These are phyloP conservation scores for Elaphurus davidianus DNA, from an alignment of 2,113 vertebrate species.

Conservation along the genomic window DNA sequence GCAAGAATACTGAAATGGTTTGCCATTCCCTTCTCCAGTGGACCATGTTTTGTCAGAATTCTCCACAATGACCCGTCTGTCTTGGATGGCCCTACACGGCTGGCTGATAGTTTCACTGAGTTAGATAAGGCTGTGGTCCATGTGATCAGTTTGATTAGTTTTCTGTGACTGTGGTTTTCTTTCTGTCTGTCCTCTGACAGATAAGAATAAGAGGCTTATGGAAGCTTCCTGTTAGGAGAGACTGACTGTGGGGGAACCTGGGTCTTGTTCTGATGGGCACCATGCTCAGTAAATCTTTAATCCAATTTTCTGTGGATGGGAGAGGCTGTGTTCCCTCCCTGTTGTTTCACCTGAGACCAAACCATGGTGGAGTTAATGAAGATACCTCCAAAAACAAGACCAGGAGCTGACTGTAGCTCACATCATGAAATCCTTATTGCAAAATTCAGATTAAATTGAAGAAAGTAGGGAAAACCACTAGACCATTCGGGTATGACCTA, in stretches of 20 bases:
- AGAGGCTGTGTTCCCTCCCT: neutral
- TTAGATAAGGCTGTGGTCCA: neutral
- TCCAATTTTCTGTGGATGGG: neutral
- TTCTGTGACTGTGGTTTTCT: neutral
- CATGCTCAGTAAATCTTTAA: neutral
- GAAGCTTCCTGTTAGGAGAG: neutral
- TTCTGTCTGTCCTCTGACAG: neutral
- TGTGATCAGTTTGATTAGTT: neutral
- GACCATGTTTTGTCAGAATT: neutral
- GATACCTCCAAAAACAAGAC: neutral
- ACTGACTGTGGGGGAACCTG: neutral
- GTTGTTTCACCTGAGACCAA: neutral
- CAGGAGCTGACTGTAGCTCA: neutral
- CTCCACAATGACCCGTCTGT: accelerated
- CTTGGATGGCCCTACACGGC: neutral
- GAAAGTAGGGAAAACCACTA: neutral
- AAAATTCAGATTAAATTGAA: neutral
- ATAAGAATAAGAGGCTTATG: neutral
- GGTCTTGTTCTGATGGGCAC: neutral
- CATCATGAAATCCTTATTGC: neutral
- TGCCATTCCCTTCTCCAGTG: neutral
- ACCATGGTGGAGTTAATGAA: neutral
- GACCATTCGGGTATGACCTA: neutral
- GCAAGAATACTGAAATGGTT: neutral
- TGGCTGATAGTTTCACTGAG: neutral